phyloP scores from a whole-genome alignment of 2,888 invertebrate species.

The Sinodicranocentrus sp. region DNA sequence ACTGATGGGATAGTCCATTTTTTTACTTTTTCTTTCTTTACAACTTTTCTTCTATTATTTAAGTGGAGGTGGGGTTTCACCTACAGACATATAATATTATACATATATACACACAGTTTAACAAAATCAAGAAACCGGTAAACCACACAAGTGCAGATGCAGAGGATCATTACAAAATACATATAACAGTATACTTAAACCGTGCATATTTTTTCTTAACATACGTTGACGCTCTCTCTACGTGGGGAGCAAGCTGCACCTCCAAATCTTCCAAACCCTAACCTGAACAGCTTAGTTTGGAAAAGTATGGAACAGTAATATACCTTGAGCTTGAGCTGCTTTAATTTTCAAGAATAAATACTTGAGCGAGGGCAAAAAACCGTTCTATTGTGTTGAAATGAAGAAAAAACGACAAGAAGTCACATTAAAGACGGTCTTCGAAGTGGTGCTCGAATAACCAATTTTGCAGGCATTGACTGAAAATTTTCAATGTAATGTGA shows the following conservation, averaged over 20 bases:
- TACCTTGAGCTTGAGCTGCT: slow-evolving; percentile 7
- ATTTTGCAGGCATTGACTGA: no score
- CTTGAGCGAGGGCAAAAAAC: slow-evolving; percentile 20
- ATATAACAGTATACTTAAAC: slow-evolving; percentile 57
- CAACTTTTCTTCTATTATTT: slow-evolving; percentile 49
- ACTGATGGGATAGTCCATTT: slow-evolving; percentile 69
- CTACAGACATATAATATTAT: background rate
- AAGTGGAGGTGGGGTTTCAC: slow-evolving; percentile 40
- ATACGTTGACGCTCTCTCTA: slow-evolving; percentile 1
- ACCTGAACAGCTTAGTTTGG: background rate
- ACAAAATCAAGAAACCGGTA: slow-evolving; percentile 4
- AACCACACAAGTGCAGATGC: slow-evolving; percentile 1
- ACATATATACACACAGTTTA: slow-evolving; percentile 12
- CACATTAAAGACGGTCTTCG: no score
- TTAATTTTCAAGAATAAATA: slow-evolving; percentile 5
- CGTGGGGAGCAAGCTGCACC: background rate
- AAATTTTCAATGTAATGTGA: no score
- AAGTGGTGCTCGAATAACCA: no score
- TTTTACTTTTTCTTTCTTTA: slow-evolving; percentile 24
- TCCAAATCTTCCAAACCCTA: slow-evolving; percentile 35
- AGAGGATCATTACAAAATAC: slow-evolving; percentile 5
- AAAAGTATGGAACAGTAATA: background rate
- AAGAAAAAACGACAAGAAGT: background rate
- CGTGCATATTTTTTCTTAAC: slow-evolving; percentile 47
- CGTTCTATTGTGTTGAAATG: slow-evolving; percentile 11